These are phyloP conservation scores for Odontocerum albicorne DNA, from an alignment of 2,888 invertebrate genomes.

Conservation along the genomic window DNA sequence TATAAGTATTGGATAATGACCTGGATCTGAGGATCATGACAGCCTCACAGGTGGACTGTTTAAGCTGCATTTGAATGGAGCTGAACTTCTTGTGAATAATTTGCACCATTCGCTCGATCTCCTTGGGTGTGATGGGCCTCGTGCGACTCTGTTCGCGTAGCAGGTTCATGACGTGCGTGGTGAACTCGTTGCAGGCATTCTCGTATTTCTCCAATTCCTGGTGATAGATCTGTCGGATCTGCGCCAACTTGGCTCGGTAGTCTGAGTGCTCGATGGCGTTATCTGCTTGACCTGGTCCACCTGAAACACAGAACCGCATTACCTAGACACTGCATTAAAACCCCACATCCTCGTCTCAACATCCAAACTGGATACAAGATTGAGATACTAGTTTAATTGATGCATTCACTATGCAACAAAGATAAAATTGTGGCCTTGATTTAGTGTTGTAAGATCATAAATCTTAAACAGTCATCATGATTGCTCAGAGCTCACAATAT, in stretches of 20 bases:
- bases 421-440: too few species aligned
- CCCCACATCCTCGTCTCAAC: too few species aligned
- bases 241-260: constrained; percentile 97
- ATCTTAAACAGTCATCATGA: too few species aligned
- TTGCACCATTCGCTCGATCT: constrained; percentile 99
- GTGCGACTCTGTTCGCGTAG: constrained; percentile 96
- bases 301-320: constrained; percentile 44
- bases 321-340: too few species aligned
- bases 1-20: too few species aligned
- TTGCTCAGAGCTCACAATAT: too few species aligned
- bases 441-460: too few species aligned
- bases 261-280: constrained; percentile 99
- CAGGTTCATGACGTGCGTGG: constrained; percentile 99
- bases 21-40: constrained; percentile 96
- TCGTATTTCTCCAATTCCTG: constrained; percentile 99
- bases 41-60: constrained; percentile 99
- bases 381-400: too few species aligned
- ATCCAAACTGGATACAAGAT: too few species aligned
- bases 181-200: constrained; percentile 99
- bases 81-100: constrained; percentile 98
- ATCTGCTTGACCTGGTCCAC: constrained; percentile 78
- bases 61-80: constrained; percentile 97
- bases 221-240: constrained; percentile 98
- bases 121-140: constrained; percentile 96
- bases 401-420: too few species aligned